phyloP scores from a whole-genome alignment of 2,888 invertebrate species.

The Aplocera efformata region DNA sequence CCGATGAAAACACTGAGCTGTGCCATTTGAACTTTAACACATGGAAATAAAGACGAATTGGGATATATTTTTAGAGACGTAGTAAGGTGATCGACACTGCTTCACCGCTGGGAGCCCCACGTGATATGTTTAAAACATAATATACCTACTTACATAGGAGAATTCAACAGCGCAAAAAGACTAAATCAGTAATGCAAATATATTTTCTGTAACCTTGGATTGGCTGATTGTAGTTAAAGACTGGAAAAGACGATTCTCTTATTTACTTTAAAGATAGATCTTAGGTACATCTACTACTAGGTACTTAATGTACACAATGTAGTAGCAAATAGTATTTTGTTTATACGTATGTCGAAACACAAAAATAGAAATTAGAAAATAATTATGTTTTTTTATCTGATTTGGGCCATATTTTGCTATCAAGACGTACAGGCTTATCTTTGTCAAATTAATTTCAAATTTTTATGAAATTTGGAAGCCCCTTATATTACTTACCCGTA shows the following conservation, averaged over 20 bases:
- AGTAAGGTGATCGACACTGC: conserved; percentile 62
- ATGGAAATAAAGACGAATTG: conserved; percentile 32
- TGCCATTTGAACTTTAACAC: conserved; percentile 14
- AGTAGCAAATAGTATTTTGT: too few species aligned
- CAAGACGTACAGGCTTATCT: too few species aligned
- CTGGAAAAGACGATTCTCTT: conserved; percentile 28
- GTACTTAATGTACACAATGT: too few species aligned
- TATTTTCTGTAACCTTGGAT: conserved; percentile 69
- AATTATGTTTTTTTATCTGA: too few species aligned
- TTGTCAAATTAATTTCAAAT: too few species aligned
- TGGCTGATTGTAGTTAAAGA: conserved; percentile 52
- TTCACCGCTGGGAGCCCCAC: conserved; percentile 49
- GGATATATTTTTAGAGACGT: conserved; percentile 30
- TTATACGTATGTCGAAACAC: too few species aligned
- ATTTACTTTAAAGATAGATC: conserved; percentile 28
- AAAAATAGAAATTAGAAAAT: too few species aligned
- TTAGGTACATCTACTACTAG: too few species aligned
- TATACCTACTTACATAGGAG: conserved; percentile 10
- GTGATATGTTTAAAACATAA: conserved; percentile 60
- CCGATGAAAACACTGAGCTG: neutral
- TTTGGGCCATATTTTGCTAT: too few species aligned
- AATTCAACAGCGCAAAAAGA: conserved; percentile 62
- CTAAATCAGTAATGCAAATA: conserved; percentile 65
- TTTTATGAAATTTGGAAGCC: too few species aligned
- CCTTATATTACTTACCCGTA: too few species aligned